phyloP scores from a whole-genome alignment of 2,888 invertebrate genomes.

The Lithophane semibrunnea region DNA sequence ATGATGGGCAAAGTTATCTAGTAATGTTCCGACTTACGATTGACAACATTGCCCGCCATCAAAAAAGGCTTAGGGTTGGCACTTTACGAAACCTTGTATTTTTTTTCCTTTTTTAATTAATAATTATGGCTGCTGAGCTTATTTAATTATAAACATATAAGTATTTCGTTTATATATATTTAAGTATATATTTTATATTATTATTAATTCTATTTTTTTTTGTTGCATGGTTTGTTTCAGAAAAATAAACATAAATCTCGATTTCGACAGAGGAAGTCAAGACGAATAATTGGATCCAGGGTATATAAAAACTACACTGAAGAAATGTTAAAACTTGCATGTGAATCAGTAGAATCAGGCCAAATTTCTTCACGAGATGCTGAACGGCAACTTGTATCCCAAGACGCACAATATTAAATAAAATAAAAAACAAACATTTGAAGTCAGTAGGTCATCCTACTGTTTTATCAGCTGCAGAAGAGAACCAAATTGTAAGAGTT shows the following conservation, averaged over 20 bases:
- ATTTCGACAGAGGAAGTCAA: background rate
- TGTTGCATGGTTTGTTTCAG: constrained; percentile 8
- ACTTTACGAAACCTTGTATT: no score
- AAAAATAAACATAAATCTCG: constrained; percentile 8
- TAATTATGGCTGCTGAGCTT: no score
- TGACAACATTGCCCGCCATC: no score
- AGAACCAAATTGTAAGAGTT: background rate
- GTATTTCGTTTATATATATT: no score
- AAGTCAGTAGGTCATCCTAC: background rate
- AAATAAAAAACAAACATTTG: background rate
- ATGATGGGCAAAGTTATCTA: no score
- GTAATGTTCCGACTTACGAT: no score
- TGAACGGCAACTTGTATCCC: background rate
- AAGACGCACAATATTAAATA: constrained; percentile 7
- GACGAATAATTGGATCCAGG: constrained; percentile 1
- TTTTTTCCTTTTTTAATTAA: no score
- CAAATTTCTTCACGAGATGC: constrained; percentile 9
- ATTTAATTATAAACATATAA: no score
- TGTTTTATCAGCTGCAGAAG: background rate
- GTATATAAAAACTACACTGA: constrained; percentile 6
- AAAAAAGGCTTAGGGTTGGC: no score
- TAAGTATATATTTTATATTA: no score
- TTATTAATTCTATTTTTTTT: no score
- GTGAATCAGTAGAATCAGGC: background rate
- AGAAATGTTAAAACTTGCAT: constrained; percentile 8